phyloP scores from a whole-genome alignment of 1,140 invertebrate genomes.

The Tenebrio molitor region DNA sequence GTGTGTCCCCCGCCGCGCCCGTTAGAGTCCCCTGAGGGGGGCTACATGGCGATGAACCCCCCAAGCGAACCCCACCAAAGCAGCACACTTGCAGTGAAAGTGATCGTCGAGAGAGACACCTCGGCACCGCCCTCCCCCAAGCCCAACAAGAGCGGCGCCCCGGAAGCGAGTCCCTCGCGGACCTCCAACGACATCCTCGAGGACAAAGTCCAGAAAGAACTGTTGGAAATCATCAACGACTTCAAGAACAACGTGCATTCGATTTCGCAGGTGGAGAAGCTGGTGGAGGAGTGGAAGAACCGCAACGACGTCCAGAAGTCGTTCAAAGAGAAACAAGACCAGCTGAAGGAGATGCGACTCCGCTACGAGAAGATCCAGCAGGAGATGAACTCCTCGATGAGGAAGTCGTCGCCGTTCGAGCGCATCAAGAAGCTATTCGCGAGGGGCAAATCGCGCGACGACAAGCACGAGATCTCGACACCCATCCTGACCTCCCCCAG shows the following conservation, averaged over 20 bases:
- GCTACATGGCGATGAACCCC: slow-evolving; percentile 59
- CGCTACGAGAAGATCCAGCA: slow-evolving; percentile 87
- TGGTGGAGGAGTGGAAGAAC: slow-evolving; percentile 88
- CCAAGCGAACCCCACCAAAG: slow-evolving; percentile 16
- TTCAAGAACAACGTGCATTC: slow-evolving; percentile 91
- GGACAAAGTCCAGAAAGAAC: slow-evolving; percentile 78
- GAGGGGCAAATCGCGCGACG: slow-evolving; percentile 64
- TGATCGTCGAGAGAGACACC: slow-evolving; percentile 5
- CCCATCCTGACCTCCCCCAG: slow-evolving; percentile 43
- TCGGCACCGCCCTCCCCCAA: not conserved
- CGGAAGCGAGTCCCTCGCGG: not conserved
- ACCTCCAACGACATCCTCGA: slow-evolving; percentile 56
- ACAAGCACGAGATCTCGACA: slow-evolving; percentile 47
- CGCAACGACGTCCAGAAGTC: slow-evolving; percentile 89
- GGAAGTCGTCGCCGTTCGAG: slow-evolving; percentile 83
- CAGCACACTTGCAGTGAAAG: slow-evolving; percentile 27
- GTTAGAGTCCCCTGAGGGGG: slow-evolving; percentile 33
- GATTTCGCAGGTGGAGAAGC: slow-evolving; percentile 85
- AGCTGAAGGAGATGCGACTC: slow-evolving; percentile 81
- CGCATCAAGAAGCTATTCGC: slow-evolving; percentile 83
- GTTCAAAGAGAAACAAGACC: slow-evolving; percentile 86
- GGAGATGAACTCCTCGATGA: slow-evolving; percentile 77
- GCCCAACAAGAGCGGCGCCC: not conserved
- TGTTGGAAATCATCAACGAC: slow-evolving; percentile 89
- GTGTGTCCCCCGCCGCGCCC: slow-evolving; percentile 49